Evolutionary conservation across 2,113 vertebrate species (phyloP), one percentile per base, ranked within the genome.

Genomic region (Xiphophorus couchianus): DNA sequence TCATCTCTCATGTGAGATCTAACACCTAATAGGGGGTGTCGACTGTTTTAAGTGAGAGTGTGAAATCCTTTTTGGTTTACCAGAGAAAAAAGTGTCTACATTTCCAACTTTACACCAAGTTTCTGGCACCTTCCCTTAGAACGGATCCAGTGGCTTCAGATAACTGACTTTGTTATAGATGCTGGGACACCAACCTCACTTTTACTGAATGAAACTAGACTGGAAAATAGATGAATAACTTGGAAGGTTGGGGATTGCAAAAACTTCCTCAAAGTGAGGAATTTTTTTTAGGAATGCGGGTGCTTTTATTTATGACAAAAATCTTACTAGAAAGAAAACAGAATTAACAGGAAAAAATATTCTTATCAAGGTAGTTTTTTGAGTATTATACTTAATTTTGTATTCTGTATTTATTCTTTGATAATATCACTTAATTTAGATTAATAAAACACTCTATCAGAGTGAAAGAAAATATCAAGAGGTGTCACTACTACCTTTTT

Each of bases 21-120:
- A 60, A 74, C 90, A 88, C 91, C 89, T 88, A 78, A 63, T 58
- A 73, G 74, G 81, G 91, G 84, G 89, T 91, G 83, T 60, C 67
- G 76, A 85, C 76, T 42, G 66, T 77, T 73, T 78, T 60, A 78
- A 85, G 65, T 85, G 77, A 84, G 79, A 85, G 85, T 83, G 90
- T 85, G 87, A 92, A 89, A 86, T 90, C 80, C 83, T 69, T 80
- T 68, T 70, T 83, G 66, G 66, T 73, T 87, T 61, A 54, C 78
- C 48, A 71, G 81, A 79, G 62, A 72, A 75, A 88, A 84, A 87
- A 48, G 84, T 89, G 88, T 83, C 76, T 88, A 17, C 74, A 87
- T 82, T 89, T 79, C 83, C 74, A 86, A 79, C 76, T 71, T 89
- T 75, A 84, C 81, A 75, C 82, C 86, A 64, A 54, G 61, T 42